Evolutionary conservation across 2,113 vertebrate genomes (phyloP), one percentile per base, ranked within the genome.

Genomic region (Clarias gariepinus): DNA sequence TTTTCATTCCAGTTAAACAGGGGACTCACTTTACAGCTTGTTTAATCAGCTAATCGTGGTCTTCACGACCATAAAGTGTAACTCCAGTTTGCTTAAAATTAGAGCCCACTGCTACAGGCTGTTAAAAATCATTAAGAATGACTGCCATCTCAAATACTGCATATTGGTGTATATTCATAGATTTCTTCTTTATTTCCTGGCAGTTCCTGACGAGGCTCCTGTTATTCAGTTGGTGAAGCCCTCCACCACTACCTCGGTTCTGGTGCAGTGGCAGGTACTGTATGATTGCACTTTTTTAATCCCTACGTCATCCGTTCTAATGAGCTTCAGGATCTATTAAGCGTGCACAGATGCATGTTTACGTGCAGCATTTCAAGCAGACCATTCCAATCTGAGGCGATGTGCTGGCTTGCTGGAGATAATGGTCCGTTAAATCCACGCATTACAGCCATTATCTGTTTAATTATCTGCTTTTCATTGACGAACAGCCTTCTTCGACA

Each of bases 251-350:
- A 98, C 98, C 55, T 99, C 98, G 0, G 96, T 99, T 63, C 93
- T 98, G 84, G 95, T 99, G 91, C 97, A 98, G 90, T 99, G 98
- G 98, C 96, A 98, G 98, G 98, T 98, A n/a, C n/a, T n/a, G n/a
- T n/a, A 92, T 76, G 30, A 74, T 61, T 69, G 60, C 53, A 19
- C 7, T 83, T 79, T 55, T 77, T 74, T 33, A 36, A 47, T 69
- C 23, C 28, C 13, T 71, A 41, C 8, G 8, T 81, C n/a, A 81
- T 68, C 15, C 11, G 28, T 47, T 69, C 28, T 61, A 12, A 60
- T 81, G 9, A 73, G 55, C 41, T 74, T 30, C 55, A 33, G 13
- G 8, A 30, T 74, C 8, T 30, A 55, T 74, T 15, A 76, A 16
- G 41, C 30, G 33, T 61, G 3, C 18, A 21, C 47, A 76, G 58